A percentile compares a stretch with the other conserved stretches of the same genome.
Conservation (phyloP, 1,140 invertebrate genomes). For the Drosophila arizonae region DNA sequence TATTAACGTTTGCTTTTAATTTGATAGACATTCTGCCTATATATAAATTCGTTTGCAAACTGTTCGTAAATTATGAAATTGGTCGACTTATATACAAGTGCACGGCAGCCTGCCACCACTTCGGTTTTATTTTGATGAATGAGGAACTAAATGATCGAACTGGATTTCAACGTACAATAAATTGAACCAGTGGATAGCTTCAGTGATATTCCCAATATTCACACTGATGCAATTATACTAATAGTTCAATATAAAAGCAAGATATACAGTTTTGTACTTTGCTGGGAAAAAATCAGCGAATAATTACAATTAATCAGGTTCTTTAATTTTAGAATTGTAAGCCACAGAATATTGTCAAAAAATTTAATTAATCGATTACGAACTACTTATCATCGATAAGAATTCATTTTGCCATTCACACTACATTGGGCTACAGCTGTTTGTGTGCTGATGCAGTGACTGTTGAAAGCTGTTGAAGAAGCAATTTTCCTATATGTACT, state of each 20-base stretch:
- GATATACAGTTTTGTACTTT: not conserved
- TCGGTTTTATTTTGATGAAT: constrained; percentile 37
- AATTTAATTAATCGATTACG: not conserved
- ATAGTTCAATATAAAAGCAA: not conserved
- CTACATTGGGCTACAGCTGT: constrained; percentile 28
- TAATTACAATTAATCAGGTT: not conserved
- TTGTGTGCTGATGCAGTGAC: constrained; percentile 16
- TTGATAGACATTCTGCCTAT: constrained; percentile 70
- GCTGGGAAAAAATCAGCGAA: not conserved
- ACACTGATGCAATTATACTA: not conserved
- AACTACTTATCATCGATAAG: not conserved
- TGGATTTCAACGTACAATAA: not conserved
- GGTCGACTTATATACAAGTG: constrained; percentile 43
- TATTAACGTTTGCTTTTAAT: constrained; percentile 79
- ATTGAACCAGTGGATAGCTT: constrained; percentile 1
- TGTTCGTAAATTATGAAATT: constrained; percentile 59
- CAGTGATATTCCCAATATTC: not conserved
- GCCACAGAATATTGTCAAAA: no score
- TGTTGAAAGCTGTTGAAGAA: constrained; percentile 41
- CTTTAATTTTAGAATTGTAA: not conserved
- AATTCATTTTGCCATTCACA: constrained; percentile 19
- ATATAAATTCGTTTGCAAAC: constrained; percentile 84
- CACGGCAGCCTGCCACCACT: constrained; percentile 36
- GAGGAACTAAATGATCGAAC: constrained; percentile 11
- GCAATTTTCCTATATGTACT: constrained; percentile 43